Conservation (phyloP, 2,797 vertebrate genomes). For the Pipistrellus pipistrellus region DNA sequence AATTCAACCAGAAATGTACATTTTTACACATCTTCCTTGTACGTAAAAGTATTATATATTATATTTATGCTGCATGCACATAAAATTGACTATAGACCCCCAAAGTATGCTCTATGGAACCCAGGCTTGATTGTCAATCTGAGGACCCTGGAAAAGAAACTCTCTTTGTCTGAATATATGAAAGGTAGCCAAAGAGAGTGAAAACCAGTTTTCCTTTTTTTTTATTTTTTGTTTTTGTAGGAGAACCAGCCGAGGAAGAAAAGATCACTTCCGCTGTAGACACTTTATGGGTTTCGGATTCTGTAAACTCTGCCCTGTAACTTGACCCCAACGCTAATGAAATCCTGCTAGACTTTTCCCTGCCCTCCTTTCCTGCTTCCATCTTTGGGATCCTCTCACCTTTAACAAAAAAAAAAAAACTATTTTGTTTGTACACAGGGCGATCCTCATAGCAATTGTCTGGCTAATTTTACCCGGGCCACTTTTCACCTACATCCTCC, state of each 20-base stretch:
- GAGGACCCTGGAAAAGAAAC: slow-evolving; percentile 59
- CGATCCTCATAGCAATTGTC: slow-evolving; percentile 84
- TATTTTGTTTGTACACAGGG: slow-evolving; percentile 87
- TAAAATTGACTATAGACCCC: not conserved
- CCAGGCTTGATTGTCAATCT: slow-evolving; percentile 39
- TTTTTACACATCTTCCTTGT: slow-evolving; percentile 6
- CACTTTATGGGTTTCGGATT: slow-evolving; percentile 65
- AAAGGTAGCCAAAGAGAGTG: slow-evolving; percentile 68
- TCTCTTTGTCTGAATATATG: slow-evolving; percentile 48
- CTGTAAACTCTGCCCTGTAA: slow-evolving; percentile 67
- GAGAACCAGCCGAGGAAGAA: slow-evolving; percentile 53
- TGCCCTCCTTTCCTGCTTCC: slow-evolving; percentile 83
- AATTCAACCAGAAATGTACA: not conserved
- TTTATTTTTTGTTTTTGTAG: slow-evolving; percentile 56
- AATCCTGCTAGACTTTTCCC: slow-evolving; percentile 79
- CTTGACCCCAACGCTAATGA: slow-evolving; percentile 64
- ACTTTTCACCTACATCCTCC: slow-evolving; percentile 87
- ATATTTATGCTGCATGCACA: not conserved
- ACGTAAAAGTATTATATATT: not conserved
- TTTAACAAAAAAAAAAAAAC: slow-evolving; percentile 81
- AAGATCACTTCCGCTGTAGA: slow-evolving; percentile 69
- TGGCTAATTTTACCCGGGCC: slow-evolving; percentile 84
- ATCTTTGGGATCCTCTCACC: slow-evolving; percentile 82
- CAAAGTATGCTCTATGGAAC: not conserved
- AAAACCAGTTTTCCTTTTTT: slow-evolving; percentile 31